phyloP scores from a whole-genome alignment of 2,888 invertebrate genomes.

The Netelia melanura region DNA sequence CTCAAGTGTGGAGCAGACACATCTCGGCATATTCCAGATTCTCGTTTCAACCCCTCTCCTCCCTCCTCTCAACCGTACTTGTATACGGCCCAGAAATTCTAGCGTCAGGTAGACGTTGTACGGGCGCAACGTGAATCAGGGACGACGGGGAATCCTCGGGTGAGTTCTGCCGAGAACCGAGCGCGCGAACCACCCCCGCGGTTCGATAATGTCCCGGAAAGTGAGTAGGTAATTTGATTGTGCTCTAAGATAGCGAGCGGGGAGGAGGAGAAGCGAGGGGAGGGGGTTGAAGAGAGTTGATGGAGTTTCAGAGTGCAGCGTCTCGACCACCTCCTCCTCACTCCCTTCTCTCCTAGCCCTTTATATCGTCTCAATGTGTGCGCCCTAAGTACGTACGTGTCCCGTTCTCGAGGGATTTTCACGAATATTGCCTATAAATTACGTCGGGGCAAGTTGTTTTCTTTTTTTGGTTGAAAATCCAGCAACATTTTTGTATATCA shows the following conservation, averaged over 20 bases:
- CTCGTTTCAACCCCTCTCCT: slow-evolving; percentile 4
- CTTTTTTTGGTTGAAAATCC: background rate
- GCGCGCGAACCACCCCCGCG: slow-evolving; percentile 42
- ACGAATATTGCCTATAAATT: background rate
- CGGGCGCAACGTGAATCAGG: background rate
- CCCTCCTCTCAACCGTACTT: background rate
- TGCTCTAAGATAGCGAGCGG: slow-evolving; percentile 78
- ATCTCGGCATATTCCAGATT: slow-evolving; percentile 33
- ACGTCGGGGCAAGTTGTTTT: slow-evolving; percentile 29
- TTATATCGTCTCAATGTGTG: background rate
- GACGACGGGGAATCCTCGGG: slow-evolving; percentile 41
- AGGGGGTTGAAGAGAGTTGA: slow-evolving; percentile 74
- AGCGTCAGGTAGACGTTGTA: slow-evolving; percentile 21
- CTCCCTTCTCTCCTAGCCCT: background rate
- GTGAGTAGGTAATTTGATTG: slow-evolving; percentile 83
- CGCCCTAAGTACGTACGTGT: slow-evolving; percentile 15
- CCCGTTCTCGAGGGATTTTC: slow-evolving; percentile 31
- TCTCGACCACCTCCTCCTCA: slow-evolving; percentile 54
- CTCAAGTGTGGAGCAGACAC: background rate
- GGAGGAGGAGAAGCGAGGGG: slow-evolving; percentile 79
- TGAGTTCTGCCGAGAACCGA: slow-evolving; percentile 20
- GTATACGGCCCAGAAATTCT: slow-evolving; percentile 28
- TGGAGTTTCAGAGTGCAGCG: slow-evolving; percentile 79
- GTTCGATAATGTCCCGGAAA: slow-evolving; percentile 82
- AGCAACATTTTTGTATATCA: background rate